A percentile compares a stretch with the other conserved stretches of the same genome.
These are phyloP conservation scores for Muricea muricata DNA, from an alignment of 92 coral and sea anemone species.

Conservation along the genomic window DNA sequence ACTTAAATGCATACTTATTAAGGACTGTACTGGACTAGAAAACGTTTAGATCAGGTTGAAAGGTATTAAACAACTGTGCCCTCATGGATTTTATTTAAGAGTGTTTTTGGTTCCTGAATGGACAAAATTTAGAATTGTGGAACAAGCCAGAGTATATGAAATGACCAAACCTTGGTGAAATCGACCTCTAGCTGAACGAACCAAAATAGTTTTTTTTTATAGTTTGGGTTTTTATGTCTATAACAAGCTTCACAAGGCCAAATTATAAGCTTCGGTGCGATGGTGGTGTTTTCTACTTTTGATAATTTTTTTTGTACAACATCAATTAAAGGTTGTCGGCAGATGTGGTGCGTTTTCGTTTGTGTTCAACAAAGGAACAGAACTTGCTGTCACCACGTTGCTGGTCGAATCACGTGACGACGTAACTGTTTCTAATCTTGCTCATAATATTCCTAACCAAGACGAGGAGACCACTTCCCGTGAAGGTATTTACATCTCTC, in stretches of 20 bases:
- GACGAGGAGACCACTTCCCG: conserved; percentile 35
- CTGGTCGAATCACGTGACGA: conserved; percentile 67
- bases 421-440: neutral
- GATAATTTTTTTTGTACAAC: neutral
- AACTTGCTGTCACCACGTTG: conserved; percentile 76
- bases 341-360: conserved; percentile 76
- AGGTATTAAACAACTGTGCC: no score
- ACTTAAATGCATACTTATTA: no score
- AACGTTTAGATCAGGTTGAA: no score
- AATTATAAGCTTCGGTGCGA: no score
- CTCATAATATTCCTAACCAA: conserved; percentile 30
- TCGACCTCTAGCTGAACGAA: no score
- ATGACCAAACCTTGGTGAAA: no score
- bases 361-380: conserved; percentile 86
- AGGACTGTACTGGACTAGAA: neutral
- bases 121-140: no score
- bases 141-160: no score
- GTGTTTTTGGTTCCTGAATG: no score
- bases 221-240: neutral
- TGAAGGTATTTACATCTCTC: conserved; percentile 22
- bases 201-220: no score
- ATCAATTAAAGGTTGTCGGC: conserved; percentile 72
- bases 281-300: neutral
- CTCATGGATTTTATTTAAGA: no score
- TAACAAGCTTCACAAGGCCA: no score